Conservation (phyloP, 1,140 invertebrate species). For the Lepidurus packardi region DNA sequence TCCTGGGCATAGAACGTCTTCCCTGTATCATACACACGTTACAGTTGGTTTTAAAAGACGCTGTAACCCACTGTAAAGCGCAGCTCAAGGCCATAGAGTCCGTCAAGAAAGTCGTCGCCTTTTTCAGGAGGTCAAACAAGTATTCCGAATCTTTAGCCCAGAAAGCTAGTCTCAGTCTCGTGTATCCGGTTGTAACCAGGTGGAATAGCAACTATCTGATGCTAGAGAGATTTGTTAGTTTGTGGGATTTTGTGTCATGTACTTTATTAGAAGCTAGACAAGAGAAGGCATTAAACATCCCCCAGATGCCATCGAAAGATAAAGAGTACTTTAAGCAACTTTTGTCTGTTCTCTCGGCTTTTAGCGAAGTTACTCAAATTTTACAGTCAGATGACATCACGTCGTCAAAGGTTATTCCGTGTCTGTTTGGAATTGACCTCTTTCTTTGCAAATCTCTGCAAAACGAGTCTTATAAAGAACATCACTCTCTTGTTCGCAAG, state of each 20-base stretch:
- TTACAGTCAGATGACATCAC: no score
- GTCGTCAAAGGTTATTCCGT: no score
- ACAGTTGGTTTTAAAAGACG: constrained; percentile 25
- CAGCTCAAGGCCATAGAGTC: not conserved
- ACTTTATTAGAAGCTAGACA: constrained; percentile 20
- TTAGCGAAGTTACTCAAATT: no score
- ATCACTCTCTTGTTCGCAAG: no score
- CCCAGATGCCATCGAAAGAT: constrained; percentile 11
- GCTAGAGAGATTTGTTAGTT: constrained; percentile 23
- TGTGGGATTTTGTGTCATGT: not conserved
- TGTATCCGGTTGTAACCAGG: constrained; percentile 13
- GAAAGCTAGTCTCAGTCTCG: not conserved
- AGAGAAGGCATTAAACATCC: constrained; percentile 2
- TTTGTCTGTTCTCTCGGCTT: no score
- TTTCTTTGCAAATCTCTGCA: no score
- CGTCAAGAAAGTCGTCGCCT: constrained; percentile 23
- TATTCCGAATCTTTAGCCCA: not conserved
- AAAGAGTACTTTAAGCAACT: no score
- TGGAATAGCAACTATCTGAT: constrained; percentile 24
- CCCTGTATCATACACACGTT: constrained; percentile 26
- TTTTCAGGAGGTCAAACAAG: constrained; percentile 12
- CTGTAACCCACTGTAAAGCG: not conserved
- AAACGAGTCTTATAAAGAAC: no score
- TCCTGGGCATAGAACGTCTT: constrained; percentile 8
- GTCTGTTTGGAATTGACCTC: no score